A percentile compares a stretch with the other conserved stretches of the same genome.
Evolutionary conservation across 2,888 invertebrate genomes (phyloP).

Genomic region (Acleris sparsana): DNA sequence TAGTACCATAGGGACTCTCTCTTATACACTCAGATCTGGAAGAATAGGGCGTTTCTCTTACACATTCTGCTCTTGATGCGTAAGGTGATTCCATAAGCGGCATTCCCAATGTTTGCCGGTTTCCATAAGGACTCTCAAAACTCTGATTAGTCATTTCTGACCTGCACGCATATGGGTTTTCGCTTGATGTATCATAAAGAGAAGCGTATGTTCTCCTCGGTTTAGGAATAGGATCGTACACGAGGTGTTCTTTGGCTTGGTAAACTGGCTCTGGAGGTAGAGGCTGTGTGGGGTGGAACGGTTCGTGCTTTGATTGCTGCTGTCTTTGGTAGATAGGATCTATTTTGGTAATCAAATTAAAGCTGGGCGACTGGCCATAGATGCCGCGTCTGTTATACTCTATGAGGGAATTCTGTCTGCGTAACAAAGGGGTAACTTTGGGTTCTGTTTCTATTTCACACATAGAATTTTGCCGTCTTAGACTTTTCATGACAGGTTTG

Average conservation of each 20-base stretch:
- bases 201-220: slow-evolving; percentile 79
- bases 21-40: slow-evolving; percentile 46
- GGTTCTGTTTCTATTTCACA: slow-evolving; percentile 82
- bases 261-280: slow-evolving; percentile 80
- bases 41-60: slow-evolving; percentile 46
- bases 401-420: slow-evolving; percentile 81
- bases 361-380: slow-evolving; percentile 75
- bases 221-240: slow-evolving; percentile 80
- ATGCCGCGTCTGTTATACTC: slow-evolving; percentile 78
- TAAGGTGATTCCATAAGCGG: slow-evolving; percentile 70
- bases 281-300: slow-evolving; percentile 78
- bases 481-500: slow-evolving; percentile 67
- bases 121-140: slow-evolving; percentile 74
- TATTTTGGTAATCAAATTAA: slow-evolving; percentile 83
- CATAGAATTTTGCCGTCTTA: slow-evolving; percentile 78
- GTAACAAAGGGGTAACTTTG: slow-evolving; percentile 80
- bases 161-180: slow-evolving; percentile 71
- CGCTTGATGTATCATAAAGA: slow-evolving; percentile 73
- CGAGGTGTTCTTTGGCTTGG: slow-evolving; percentile 79
- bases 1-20: slow-evolving; percentile 46
- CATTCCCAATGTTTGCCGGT: slow-evolving; percentile 70
- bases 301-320: slow-evolving; percentile 77
- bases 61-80: slow-evolving; percentile 56
- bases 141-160: slow-evolving; percentile 75
- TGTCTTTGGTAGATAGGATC: slow-evolving; percentile 83